Conservation (phyloP, 2,113 vertebrate genomes). For the Acanthisitta chloris region DNA sequence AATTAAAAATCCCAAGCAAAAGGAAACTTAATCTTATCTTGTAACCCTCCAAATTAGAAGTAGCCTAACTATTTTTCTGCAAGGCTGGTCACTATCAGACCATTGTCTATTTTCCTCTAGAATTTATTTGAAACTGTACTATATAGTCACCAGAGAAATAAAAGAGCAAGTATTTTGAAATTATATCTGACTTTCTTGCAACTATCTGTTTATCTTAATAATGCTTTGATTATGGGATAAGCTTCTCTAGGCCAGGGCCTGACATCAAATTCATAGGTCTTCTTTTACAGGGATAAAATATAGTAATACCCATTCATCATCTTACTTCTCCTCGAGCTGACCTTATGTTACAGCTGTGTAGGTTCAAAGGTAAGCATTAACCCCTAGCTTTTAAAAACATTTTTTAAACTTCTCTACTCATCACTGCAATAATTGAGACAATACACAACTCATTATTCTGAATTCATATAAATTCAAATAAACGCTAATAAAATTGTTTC, state of each 20-base stretch:
- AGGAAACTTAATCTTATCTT: not conserved
- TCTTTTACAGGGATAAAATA: not conserved
- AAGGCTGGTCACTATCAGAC: not conserved
- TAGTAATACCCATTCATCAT: not conserved
- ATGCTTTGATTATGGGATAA: not conserved
- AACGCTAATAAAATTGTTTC: not conserved
- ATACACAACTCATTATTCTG: not conserved
- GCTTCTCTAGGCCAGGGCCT: not conserved
- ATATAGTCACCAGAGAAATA: not conserved
- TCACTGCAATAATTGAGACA: not conserved
- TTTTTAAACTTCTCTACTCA: not conserved
- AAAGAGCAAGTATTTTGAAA: not conserved
- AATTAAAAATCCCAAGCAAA: not conserved
- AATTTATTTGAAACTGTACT: not conserved
- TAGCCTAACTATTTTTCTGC: not conserved
- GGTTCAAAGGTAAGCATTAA: not conserved
- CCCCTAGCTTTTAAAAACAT: fast-evolving
- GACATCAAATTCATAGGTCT: not conserved
- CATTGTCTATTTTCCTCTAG: not conserved
- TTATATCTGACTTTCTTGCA: not conserved
- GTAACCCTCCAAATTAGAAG: not conserved
- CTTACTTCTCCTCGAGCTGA: not conserved
- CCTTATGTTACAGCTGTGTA: not conserved
- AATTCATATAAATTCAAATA: not conserved
- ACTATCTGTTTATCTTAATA: not conserved